These are phyloP conservation scores for Sussaba pulchella DNA, from an alignment of 2,888 invertebrate species.

Conservation along the genomic window DNA sequence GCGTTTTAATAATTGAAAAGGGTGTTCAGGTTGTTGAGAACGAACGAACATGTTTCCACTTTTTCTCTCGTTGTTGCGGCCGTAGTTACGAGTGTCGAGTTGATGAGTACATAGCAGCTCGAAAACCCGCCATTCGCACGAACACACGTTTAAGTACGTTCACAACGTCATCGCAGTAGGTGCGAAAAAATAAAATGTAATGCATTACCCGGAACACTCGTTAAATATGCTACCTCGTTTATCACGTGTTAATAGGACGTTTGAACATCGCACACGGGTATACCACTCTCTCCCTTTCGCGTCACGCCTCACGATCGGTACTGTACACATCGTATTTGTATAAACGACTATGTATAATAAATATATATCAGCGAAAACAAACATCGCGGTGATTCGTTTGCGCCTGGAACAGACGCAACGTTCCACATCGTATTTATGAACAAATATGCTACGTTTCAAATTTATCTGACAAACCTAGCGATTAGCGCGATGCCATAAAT, in stretches of 20 bases:
- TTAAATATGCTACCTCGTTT: constrained; percentile 56
- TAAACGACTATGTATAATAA: constrained; percentile 5
- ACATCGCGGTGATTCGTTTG: constrained; percentile 37
- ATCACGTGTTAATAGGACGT: constrained; percentile 54
- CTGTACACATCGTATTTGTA: constrained; percentile 19
- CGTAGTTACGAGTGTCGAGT: constrained; percentile 11
- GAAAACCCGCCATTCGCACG: not conserved
- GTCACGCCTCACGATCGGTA: constrained; percentile 27
- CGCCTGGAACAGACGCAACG: constrained; percentile 1
- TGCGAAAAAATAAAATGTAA: constrained; percentile 37
- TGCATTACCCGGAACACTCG: constrained; percentile 53
- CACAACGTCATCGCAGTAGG: not conserved
- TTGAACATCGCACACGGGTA: constrained; percentile 28
- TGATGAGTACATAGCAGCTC: constrained; percentile 21
- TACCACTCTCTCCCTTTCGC: constrained; percentile 22
- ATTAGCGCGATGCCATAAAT: not conserved
- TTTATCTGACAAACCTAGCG: no score
- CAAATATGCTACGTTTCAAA: no score
- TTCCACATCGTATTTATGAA: not conserved
- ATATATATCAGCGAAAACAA: constrained; percentile 30
- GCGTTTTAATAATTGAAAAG: constrained; percentile 18
- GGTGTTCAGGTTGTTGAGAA: not conserved
- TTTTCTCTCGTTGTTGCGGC: not conserved
- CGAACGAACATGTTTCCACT: not conserved
- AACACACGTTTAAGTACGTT: not conserved